A percentile compares a stretch with the other conserved stretches of the same genome.
Evolutionary conservation across 2,888 invertebrate genomes (phyloP).

Genomic region (Papilio demoleus): DNA sequence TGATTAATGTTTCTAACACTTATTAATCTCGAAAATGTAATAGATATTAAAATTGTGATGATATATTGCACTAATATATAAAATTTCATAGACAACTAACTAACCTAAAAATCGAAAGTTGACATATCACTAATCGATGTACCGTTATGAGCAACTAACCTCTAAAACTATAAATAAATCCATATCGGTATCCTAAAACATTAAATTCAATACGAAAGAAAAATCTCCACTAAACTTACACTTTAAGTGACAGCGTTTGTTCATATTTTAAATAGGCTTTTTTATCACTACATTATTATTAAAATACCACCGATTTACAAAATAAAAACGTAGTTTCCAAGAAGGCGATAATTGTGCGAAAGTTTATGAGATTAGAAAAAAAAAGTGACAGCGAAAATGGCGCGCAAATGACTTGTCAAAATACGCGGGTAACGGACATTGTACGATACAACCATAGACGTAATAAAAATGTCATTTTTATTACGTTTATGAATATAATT

Average conservation of each 20-base stretch:
- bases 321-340: conserved; percentile 22
- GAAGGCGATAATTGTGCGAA: conserved; percentile 31
- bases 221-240: conserved; percentile 34
- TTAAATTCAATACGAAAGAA: conserved; percentile 33
- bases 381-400: not conserved
- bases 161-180: conserved; percentile 43
- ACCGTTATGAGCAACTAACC: conserved; percentile 68
- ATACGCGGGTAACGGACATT: conserved; percentile 20
- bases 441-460: not conserved
- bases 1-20: conserved; percentile 22
- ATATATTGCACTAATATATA: conserved; percentile 38
- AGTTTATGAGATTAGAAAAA: conserved; percentile 11
- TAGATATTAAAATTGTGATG: conserved; percentile 31
- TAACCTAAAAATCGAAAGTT: conserved; percentile 46
- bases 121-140: conserved; percentile 68
- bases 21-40: conserved; percentile 18
- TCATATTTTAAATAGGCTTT: conserved; percentile 34
- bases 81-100: conserved; percentile 30
- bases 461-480: not conserved
- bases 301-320: conserved; percentile 17
- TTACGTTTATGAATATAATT: not conserved
- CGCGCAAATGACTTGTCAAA: conserved; percentile 20
- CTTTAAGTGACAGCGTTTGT: conserved; percentile 37
- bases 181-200: conserved; percentile 20
- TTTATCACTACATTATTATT: conserved; percentile 30